Conservation (phyloP, 2,888 invertebrate genomes). For the Thecophora atra region DNA sequence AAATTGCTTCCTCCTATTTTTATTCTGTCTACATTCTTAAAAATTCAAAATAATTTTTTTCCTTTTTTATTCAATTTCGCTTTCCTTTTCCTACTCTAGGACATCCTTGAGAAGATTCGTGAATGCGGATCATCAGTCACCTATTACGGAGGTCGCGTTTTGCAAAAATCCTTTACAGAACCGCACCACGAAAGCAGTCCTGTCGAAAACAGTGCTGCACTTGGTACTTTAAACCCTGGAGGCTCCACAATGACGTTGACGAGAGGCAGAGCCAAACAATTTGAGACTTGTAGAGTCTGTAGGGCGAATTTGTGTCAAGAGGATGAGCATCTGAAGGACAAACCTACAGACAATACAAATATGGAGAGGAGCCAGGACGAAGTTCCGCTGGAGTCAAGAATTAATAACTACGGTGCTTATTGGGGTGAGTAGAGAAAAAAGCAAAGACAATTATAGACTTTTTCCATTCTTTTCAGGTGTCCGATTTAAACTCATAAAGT, state of each 20-base stretch:
- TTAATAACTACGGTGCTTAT: conserved; percentile 47
- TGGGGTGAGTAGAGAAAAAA: conserved; percentile 46
- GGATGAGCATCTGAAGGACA: conserved; percentile 29
- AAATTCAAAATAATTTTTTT: too few species aligned
- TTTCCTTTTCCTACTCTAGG: too few species aligned
- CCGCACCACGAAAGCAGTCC: conserved; percentile 48
- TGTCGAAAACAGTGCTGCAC: conserved; percentile 52
- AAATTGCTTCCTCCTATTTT: too few species aligned
- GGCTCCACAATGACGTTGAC: conserved; percentile 60
- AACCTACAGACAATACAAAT: conserved; percentile 31
- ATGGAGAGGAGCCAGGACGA: conserved; percentile 15
- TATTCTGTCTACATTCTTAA: too few species aligned
- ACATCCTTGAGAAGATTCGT: conserved; percentile 85
- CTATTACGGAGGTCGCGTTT: conserved; percentile 86
- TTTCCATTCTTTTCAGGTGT: conserved; percentile 67
- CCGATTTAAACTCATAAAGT: conserved; percentile 84
- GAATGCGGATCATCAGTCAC: conserved; percentile 90
- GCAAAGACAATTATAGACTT: not conserved
- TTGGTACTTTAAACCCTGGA: conserved; percentile 54
- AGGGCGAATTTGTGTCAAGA: conserved; percentile 55
- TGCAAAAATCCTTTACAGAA: conserved; percentile 70
- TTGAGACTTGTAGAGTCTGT: conserved; percentile 65
- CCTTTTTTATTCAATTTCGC: too few species aligned
- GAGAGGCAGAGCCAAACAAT: conserved; percentile 55
- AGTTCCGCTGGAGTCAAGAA: conserved; percentile 6